Conservation (phyloP, 1,140 invertebrate species). For the Heliconius nattereri region DNA sequence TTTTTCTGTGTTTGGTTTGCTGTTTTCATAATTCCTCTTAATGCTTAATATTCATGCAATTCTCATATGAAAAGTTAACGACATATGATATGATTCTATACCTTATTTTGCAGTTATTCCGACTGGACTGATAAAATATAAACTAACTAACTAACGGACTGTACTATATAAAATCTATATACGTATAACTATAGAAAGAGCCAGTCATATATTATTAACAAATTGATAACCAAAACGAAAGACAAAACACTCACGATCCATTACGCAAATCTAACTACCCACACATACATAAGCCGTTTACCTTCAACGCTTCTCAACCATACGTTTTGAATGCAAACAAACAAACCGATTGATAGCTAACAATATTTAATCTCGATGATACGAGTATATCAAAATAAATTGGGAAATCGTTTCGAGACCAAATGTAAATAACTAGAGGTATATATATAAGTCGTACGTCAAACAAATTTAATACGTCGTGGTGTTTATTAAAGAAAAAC, state of each 20-base stretch:
- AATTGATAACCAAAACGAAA: not conserved
- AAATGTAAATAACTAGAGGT: not conserved
- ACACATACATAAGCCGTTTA: not conserved
- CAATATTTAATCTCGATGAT: not conserved
- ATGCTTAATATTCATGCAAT: too few species aligned
- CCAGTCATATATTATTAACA: not conserved
- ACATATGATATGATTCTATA: too few species aligned
- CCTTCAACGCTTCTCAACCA: not conserved
- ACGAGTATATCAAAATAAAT: constrained; percentile 2
- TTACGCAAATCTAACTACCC: not conserved
- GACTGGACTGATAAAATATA: too few species aligned
- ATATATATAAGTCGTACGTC: not conserved
- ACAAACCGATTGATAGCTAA: constrained; percentile 9
- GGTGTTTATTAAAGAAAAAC: not conserved
- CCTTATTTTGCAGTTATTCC: too few species aligned
- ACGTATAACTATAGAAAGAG: too few species aligned
- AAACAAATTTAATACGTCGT: not conserved
- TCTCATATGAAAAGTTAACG: too few species aligned
- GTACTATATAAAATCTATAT: too few species aligned
- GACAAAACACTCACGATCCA: not conserved
- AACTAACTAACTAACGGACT: too few species aligned
- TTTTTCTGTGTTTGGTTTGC: too few species aligned
- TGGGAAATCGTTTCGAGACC: constrained; percentile 2
- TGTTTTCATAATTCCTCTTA: too few species aligned
- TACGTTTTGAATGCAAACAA: constrained; percentile 4